phyloP scores from a whole-genome alignment of 1,140 invertebrate species.

The Augochlora pura region DNA sequence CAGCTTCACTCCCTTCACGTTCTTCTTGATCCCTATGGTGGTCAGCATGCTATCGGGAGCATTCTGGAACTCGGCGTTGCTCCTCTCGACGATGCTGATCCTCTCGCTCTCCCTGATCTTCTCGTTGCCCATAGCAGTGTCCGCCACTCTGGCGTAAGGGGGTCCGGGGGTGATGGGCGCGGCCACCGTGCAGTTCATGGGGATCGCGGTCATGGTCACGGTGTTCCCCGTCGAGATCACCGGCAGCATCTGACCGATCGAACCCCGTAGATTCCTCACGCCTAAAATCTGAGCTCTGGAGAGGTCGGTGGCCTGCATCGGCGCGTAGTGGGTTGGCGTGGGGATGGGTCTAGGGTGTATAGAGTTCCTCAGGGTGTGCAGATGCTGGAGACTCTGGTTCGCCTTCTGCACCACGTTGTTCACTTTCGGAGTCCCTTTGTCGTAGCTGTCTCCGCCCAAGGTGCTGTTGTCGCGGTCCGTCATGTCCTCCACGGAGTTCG shows the following conservation, averaged over 20 bases:
- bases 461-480: conserved; percentile 2
- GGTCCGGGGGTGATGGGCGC: conserved; percentile 46
- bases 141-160: conserved; percentile 41
- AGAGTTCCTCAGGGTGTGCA: conserved; percentile 72
- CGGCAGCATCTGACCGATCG: conserved; percentile 56
- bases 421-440: conserved; percentile 19
- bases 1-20: conserved; percentile 76
- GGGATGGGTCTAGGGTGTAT: conserved; percentile 47
- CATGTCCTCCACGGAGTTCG: conserved; percentile 46
- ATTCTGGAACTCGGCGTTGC: conserved; percentile 74
- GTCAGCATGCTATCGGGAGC: conserved; percentile 62
- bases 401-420: conserved; percentile 59
- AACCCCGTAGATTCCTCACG: conserved; percentile 70
- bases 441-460: conserved; percentile 3
- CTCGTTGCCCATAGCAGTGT: conserved; percentile 56
- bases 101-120: conserved; percentile 52
- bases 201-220: background rate
- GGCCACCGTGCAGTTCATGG: conserved; percentile 19
- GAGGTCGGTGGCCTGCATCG: conserved; percentile 56
- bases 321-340: conserved; percentile 45
- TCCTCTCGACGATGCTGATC: conserved; percentile 68
- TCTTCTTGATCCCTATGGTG: conserved; percentile 68
- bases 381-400: conserved; percentile 73
- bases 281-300: conserved; percentile 71
- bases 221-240: background rate